Evolutionary conservation across 2,888 invertebrate species (phyloP), one percentile per base, ranked within the genome.

Genomic region (Dexiosoma caninum): DNA sequence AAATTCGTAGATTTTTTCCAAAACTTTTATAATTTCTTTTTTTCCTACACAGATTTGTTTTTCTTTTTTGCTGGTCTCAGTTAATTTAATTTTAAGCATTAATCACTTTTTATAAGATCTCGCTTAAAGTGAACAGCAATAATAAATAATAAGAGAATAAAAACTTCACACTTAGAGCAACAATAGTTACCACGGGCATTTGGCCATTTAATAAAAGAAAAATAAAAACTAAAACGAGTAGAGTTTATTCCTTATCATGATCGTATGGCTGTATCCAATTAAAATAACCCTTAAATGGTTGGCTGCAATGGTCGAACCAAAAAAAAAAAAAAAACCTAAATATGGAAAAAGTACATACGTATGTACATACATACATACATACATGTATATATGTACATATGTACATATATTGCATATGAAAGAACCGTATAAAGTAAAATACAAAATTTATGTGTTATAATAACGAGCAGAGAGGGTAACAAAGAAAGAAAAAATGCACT

Each of bases 281-380:
- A 77, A 77, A 77, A 77, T 70, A 70, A 77, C 62, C 77, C 77
- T 77, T 77, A 77, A 77, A 77, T 75, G 75, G 75, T 23, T 44
- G 62, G 12, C 9, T 42, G 71, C 14, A 44, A 35, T 35, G 46
- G 19, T 14, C 44, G 12, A 19, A 53, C 55, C 55, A 55, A 64
- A 55, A 57, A 57, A 53, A 60, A 21, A 62, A 44, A 49, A 70
- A 55, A 64, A 55, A 57, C 46, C 62, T 69, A 21, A 62, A 44
- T 57, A 70, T 64, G 66, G 49, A 30, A 49, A 3, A 6, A 21
- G 27, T 30, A 51, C 1, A n/a, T n/a, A n/a, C n/a, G n/a, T n/a
- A n/a, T n/a, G n/a, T n/a, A n/a, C n/a, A n/a, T n/a, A n/a, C n/a
- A n/a, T n/a, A n/a, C n/a, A n/a, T n/a, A n/a, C n/a, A n/a, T n/a